Percentiles rank a stretch among this genome's conserved stretches.
phyloP scores from a whole-genome alignment of 2,888 invertebrate genomes.

The Pseudococcus jackbeardsleyi region DNA sequence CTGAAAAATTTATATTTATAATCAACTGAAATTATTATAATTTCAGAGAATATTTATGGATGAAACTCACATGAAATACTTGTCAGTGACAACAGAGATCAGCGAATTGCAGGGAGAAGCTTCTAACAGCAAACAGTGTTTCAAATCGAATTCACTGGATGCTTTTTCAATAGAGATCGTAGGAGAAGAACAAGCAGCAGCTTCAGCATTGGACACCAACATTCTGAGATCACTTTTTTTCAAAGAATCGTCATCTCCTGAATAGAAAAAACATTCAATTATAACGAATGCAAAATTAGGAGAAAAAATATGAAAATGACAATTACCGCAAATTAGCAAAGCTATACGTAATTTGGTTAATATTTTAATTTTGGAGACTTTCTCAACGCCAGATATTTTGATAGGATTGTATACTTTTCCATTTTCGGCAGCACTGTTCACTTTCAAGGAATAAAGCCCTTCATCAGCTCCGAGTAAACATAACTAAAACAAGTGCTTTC shows the following conservation, averaged over 20 bases:
- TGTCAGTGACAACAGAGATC: neutral
- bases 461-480: conserved; percentile 65
- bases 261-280: neutral
- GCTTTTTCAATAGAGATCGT: neutral
- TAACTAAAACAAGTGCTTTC: conserved; percentile 4
- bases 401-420: conserved; percentile 57
- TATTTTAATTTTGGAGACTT: conserved; percentile 63
- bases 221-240: conserved; percentile 59
- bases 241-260: conserved; percentile 52
- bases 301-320: neutral
- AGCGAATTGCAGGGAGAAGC: conserved; percentile 39
- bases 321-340: conserved; percentile 65
- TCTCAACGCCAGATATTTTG: conserved; percentile 64
- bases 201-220: conserved; percentile 62
- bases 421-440: conserved; percentile 58
- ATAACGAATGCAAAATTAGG: neutral
- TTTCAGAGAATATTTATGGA: neutral
- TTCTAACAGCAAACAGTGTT: conserved; percentile 27
- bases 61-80: conserved; percentile 37
- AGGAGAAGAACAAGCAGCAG: conserved; percentile 57
- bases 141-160: neutral
- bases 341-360: conserved; percentile 65
- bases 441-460: conserved; percentile 66
- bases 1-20: neutral
- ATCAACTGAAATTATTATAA: neutral